Evolutionary conservation across 64 coral and sea anemone species (phyloP), one percentile per base, ranked within the genome.

Genomic region (Montipora efflorescens): DNA sequence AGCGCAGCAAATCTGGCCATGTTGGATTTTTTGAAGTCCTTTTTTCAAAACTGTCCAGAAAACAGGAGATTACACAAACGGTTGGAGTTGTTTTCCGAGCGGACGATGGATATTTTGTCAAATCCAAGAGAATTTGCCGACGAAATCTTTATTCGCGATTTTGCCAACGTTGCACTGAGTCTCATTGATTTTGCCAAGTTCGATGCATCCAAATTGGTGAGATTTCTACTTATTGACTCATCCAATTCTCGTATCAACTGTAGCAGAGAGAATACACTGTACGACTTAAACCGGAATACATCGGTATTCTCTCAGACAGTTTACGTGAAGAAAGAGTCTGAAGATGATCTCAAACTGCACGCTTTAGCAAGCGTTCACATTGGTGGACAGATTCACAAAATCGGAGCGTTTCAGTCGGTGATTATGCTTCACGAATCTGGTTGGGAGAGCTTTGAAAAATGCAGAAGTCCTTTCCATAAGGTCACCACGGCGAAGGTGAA

Each of bases 151-250:
- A 28, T 28, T 1, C 28, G 28, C 28, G 28, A 28, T 28, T 28
- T 28, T 1, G 1, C 28, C 0, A 28, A 28, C 28, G 28, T 28
- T 28, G 28, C 28, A 28, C 0, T 28, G 28, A 28, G 28, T 28
- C 28, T 28, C 1, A 28, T 1, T 28, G 28, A 28, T 28, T 28
- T 28, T 28, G 28, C 28, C 28, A 28, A 28, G 1, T 28, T 28
- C 28, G 28, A 28, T 28, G 28, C 28, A 28, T 28, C 28, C 28
- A 62, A 67, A n/a, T 14, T 68, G 12, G 28, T 83, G 81, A 83
- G 81, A 83, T 83, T 83, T 83, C 36, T 48, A 19, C 13, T 83
- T 13, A 67, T 3, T 45, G 58, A 83, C 55, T 62, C 59, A n/a
- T 46, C 5, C 45, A 68, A 47, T 9, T 67, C 81, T 19, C 12